A percentile compares a stretch with the other conserved stretches of the same genome.
These are phyloP conservation scores for Leptocoma aspasia DNA, from an alignment of 2,113 vertebrate genomes.

Conservation along the genomic window DNA sequence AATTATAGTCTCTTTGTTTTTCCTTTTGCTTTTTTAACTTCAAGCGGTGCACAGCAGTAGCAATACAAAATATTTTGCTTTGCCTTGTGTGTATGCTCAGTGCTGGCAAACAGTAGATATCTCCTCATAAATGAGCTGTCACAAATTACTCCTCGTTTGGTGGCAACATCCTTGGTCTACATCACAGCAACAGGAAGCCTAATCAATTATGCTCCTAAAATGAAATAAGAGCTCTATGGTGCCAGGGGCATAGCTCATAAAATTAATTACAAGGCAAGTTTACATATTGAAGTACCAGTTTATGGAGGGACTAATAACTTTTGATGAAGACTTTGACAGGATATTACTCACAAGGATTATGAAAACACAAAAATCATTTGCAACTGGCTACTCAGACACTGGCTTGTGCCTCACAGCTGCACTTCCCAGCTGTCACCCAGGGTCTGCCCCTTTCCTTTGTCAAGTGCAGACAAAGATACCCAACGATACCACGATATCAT, in stretches of 20 bases:
- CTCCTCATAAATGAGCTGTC: slow-evolving; percentile 48
- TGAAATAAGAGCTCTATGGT: slow-evolving; percentile 57
- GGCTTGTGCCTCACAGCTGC: slow-evolving; percentile 1
- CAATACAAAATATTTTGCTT: slow-evolving; percentile 29
- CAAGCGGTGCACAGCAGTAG: not conserved
- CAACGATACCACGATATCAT: fast-evolving
- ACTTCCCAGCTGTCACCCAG: not conserved
- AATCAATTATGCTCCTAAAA: slow-evolving; percentile 56
- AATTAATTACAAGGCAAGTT: slow-evolving; percentile 67
- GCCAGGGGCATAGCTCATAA: slow-evolving; percentile 57
- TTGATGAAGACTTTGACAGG: slow-evolving; percentile 56
- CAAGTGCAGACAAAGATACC: not conserved
- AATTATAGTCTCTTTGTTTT: not conserved
- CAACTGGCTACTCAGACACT: slow-evolving; percentile 15
- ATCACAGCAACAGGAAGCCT: slow-evolving; percentile 53
- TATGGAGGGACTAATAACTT: slow-evolving; percentile 60
- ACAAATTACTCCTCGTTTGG: slow-evolving; percentile 42
- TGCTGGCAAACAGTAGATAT: not conserved
- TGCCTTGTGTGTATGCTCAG: not conserved
- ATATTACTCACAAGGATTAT: slow-evolving; percentile 52
- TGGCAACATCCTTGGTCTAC: slow-evolving; percentile 35
- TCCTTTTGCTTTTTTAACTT: not conserved
- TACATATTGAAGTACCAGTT: slow-evolving; percentile 63
- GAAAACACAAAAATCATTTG: slow-evolving; percentile 51
- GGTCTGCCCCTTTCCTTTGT: not conserved